Evolutionary conservation across 2,888 invertebrate species (phyloP).

Genomic region (Microplitis manilae): DNA sequence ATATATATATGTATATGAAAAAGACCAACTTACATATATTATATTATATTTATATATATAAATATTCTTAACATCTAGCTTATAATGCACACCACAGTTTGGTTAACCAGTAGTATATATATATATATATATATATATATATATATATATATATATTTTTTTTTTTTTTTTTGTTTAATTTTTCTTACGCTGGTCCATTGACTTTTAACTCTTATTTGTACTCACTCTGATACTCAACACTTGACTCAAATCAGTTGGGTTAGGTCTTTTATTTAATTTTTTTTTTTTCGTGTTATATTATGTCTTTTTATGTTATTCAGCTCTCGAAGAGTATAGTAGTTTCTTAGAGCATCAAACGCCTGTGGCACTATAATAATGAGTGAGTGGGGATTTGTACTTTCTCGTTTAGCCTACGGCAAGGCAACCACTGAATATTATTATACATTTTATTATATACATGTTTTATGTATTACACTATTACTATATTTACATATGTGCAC

Average conservation of each 20-base stretch:
- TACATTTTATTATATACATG: not conserved
- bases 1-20: too few relatives aligned
- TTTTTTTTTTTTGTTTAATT: not conserved
- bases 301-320: not conserved
- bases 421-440: conserved; percentile 46
- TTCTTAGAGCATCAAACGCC: conserved; percentile 4
- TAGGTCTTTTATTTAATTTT: not conserved
- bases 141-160: too few relatives aligned
- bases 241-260: not conserved
- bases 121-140: too few relatives aligned
- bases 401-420: conserved; percentile 61
- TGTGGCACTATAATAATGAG: conserved; percentile 5
- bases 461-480: not conserved
- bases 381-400: conserved; percentile 53
- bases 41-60: too few relatives aligned
- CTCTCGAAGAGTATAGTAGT: not conserved
- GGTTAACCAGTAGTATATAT: too few relatives aligned
- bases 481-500: not conserved
- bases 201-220: not conserved
- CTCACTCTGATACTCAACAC: not conserved
- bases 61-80: too few relatives aligned
- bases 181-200: not conserved
- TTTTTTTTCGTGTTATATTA: not conserved
- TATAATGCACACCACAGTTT: too few relatives aligned
- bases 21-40: too few relatives aligned